Evolutionary conservation across 2,888 invertebrate genomes (phyloP), one percentile per base, ranked within the genome.

Genomic region (Ormyrus labotus): DNA sequence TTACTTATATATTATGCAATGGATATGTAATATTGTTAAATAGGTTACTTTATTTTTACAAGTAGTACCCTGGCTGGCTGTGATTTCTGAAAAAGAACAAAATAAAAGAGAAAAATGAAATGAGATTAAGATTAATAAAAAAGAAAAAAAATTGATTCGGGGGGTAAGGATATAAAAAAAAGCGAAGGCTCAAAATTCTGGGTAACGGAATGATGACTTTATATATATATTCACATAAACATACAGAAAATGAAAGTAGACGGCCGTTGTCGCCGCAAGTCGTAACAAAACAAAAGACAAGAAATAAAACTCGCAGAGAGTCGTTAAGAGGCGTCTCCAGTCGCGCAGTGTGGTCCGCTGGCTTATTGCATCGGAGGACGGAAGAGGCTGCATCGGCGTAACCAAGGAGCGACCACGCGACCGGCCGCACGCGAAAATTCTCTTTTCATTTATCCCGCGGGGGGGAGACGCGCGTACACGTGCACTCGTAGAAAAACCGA

Each of bases 41-140:
- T 75, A 78, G 78, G 80, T 80, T 82, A 82, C 80, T 80, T 78
- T 73, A 73, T 61, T 74, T 34, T 34, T 73, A 70, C 13, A 74
- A 74, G 67, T n/a, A 63, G 77, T 80, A 80, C 71, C 77, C 84
- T 83, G 82, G 81, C 68, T 80, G 61, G 75, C 60, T 77, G 82
- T 55, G 71, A 64, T 64, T 0, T 71, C 63, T 73, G 73, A 77
- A 84, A 83, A 83, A 83, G 60, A 74, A 77, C 58, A 79, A 81
- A 81, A 77, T 69, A 65, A 55, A 81, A 81, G 45, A 81, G 69
- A 78, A 72, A 61, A 64, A 50, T 69, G 13, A 74, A 75, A 78
- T 73, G 73, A 73, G 34, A 34, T 3, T 34, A 34, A 34, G 34
- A 34, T 34, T 34, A 34, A 3, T 34, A 3, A 34, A 34, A 34